These are phyloP conservation scores for Luperina testacea DNA, from an alignment of 2,888 invertebrate genomes.

Conservation along the genomic window DNA sequence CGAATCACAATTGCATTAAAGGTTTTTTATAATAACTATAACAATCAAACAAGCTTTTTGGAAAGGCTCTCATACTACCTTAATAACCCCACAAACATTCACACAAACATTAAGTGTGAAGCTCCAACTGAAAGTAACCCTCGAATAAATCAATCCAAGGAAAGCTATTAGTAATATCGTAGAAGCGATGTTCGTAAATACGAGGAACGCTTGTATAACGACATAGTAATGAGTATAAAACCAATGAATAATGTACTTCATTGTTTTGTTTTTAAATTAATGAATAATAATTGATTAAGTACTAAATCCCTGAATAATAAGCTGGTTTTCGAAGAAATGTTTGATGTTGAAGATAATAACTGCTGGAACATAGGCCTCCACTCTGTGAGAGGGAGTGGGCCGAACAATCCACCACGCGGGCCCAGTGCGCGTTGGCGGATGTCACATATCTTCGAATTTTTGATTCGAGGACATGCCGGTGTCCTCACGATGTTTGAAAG, in stretches of 20 bases:
- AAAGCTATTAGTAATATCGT: constrained; percentile 7
- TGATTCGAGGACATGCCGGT: not conserved
- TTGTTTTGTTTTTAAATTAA: constrained; percentile 54
- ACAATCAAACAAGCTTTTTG: not conserved
- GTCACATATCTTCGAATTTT: not conserved
- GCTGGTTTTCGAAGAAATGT: constrained; percentile 12
- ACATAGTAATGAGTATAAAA: constrained; percentile 45
- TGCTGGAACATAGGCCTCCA: not conserved
- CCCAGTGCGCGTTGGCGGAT: not conserved
- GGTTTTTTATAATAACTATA: not conserved
- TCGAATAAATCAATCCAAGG: not conserved
- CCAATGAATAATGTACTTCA: constrained; percentile 59
- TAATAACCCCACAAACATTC: not conserved
- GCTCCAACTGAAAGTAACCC: not conserved
- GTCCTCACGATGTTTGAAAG: not conserved
- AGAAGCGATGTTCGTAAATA: constrained; percentile 30
- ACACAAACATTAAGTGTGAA: constrained; percentile 9
- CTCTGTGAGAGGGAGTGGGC: not conserved
- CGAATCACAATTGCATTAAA: not conserved
- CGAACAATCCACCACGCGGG: not conserved
- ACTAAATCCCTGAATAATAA: constrained; percentile 30
- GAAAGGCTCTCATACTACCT: not conserved
- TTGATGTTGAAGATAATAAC: not conserved
- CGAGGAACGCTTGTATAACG: constrained; percentile 28
- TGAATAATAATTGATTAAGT: constrained; percentile 42